These are phyloP conservation scores for Notodonta ziczac DNA, from an alignment of 2,888 invertebrate genomes.

Conservation along the genomic window DNA sequence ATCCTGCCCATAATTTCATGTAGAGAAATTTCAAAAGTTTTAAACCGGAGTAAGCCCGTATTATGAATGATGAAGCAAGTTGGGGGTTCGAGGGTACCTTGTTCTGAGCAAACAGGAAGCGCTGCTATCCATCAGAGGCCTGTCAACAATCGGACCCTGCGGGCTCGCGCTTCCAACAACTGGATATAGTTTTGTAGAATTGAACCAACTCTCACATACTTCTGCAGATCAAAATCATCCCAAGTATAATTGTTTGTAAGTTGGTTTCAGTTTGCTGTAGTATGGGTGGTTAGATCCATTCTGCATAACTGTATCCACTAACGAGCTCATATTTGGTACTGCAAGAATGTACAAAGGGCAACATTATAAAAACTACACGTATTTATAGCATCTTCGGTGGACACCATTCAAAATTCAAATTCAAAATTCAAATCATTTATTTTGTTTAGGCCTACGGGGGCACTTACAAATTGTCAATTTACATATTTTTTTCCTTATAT, in stretches of 20 bases:
- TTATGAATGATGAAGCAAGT: conserved; percentile 70
- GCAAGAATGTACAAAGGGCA: background rate
- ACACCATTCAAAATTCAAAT: too few relatives aligned
- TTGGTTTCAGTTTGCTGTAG: too few relatives aligned
- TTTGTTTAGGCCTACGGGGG: too few relatives aligned
- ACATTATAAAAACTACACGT: background rate
- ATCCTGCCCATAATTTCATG: background rate
- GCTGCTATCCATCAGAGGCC: conserved; percentile 45
- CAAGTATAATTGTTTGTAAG: too few relatives aligned
- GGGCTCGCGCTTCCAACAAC: conserved; percentile 33
- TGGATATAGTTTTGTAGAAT: background rate
- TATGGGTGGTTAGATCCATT: too few relatives aligned
- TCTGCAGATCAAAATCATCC: too few relatives aligned
- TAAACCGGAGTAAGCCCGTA: conserved; percentile 45
- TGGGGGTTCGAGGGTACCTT: conserved; percentile 47
- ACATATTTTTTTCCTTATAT: too few relatives aligned
- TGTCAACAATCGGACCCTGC: conserved; percentile 47
- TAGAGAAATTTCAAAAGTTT: conserved; percentile 26
- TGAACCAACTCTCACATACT: too few relatives aligned
- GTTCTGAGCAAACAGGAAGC: conserved; percentile 49
- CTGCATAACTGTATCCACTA: conserved; percentile 4
- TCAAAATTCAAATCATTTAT: too few relatives aligned
- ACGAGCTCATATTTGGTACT: conserved; percentile 17
- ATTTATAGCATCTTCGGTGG: background rate
- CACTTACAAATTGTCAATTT: too few relatives aligned